phyloP scores from a whole-genome alignment of 2,888 invertebrate species.

The Lordiphosa andalusiaca region DNA sequence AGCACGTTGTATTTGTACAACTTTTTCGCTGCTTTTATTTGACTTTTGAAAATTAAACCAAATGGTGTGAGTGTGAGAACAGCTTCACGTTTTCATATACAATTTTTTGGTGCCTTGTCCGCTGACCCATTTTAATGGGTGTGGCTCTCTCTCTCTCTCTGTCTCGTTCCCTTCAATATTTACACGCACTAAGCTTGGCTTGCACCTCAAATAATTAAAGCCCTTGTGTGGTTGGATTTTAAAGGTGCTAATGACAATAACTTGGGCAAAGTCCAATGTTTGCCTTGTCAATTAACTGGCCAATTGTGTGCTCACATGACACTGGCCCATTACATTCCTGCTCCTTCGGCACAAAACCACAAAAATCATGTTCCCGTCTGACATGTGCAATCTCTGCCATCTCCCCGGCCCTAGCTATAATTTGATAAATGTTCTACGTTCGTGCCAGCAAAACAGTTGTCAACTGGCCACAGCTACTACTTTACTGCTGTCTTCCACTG shows the following conservation, averaged over 20 bases:
- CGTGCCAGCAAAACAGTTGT: constrained; percentile 69
- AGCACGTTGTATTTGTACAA: constrained; percentile 67
- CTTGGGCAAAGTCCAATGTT: constrained; percentile 38
- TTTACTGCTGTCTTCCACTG: constrained; percentile 11
- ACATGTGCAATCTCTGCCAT: constrained; percentile 54
- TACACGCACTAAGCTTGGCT: constrained; percentile 22
- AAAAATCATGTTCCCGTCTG: constrained; percentile 23
- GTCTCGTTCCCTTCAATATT: constrained; percentile 21
- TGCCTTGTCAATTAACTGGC: constrained; percentile 53
- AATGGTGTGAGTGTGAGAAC: constrained; percentile 25
- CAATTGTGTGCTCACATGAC: constrained; percentile 61
- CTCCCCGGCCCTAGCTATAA: constrained; percentile 60
- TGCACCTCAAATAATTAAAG: constrained; percentile 37
- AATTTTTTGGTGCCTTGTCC: constrained; percentile 8
- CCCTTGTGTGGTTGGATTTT: constrained; percentile 20
- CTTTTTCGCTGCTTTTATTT: constrained; percentile 51
- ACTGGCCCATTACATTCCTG: constrained; percentile 51
- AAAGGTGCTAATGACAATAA: constrained; percentile 26
- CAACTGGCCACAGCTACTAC: constrained; percentile 43
- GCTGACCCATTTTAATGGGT: constrained; percentile 31
- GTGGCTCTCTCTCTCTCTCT: not conserved
- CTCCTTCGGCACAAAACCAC: constrained; percentile 20
- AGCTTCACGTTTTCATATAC: constrained; percentile 4
- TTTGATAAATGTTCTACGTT: constrained; percentile 66
- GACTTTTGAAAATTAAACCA: constrained; percentile 41